A percentile compares a stretch with the other conserved stretches of the same genome.
phyloP scores from a whole-genome alignment of 1,140 invertebrate species.

The Magallana angulata region DNA sequence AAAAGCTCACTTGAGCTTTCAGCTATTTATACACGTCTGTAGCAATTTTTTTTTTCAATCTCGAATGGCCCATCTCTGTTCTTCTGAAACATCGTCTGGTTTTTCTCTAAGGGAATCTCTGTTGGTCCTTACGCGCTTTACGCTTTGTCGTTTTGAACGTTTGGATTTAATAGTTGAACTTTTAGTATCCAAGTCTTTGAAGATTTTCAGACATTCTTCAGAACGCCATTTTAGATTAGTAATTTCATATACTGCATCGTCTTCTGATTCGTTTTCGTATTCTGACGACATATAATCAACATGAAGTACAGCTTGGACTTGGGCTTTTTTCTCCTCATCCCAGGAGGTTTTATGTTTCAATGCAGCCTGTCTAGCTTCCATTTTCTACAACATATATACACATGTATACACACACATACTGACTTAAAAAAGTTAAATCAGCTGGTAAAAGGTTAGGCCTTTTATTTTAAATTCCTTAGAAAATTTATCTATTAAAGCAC shows the following conservation, averaged over 20 bases:
- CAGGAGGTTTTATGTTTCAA: background rate
- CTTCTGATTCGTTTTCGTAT: background rate
- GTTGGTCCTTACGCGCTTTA: background rate
- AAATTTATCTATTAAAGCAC: too few species aligned
- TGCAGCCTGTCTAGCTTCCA: too few species aligned
- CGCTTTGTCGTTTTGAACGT: background rate
- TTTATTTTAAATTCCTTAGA: too few species aligned
- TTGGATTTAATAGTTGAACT: background rate
- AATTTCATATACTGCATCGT: background rate
- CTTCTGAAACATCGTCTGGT: background rate
- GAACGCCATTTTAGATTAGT: background rate
- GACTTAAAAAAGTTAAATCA: too few species aligned
- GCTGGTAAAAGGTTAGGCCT: too few species aligned
- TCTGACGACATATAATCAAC: background rate
- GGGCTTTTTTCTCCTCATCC: background rate
- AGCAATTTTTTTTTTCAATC: background rate
- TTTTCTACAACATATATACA: too few species aligned
- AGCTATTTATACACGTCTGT: background rate
- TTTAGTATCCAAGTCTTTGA: background rate
- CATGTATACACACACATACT: too few species aligned
- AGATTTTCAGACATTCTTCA: background rate
- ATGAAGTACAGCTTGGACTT: background rate
- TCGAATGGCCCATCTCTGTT: background rate
- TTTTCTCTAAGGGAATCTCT: background rate
- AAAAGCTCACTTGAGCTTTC: background rate